These are phyloP conservation scores for Dysmachus trigonus DNA, from an alignment of 2,888 invertebrate species.

Conservation along the genomic window DNA sequence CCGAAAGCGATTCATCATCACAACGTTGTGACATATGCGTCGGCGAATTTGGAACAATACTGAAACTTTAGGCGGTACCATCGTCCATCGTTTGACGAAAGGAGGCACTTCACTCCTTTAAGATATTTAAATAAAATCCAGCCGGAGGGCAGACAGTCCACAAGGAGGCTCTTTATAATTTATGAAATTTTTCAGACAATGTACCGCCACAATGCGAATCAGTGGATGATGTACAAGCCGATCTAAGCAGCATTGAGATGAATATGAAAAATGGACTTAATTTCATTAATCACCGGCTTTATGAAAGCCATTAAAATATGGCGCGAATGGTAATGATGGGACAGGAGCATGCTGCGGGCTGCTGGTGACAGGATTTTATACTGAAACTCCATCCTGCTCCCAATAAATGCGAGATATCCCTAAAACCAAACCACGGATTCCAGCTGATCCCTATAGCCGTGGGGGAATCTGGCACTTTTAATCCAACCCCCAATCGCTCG, in stretches of 20 bases:
- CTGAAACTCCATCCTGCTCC: neutral
- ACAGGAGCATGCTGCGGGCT: neutral
- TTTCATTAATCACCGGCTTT: conserved; percentile 20
- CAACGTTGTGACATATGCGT: conserved; percentile 16
- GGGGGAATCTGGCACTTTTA: neutral
- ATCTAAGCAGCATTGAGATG: neutral
- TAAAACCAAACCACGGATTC: neutral
- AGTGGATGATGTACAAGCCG: neutral
- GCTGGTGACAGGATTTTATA: neutral
- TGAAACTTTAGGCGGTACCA: neutral
- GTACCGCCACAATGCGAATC: neutral
- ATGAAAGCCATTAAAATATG: neutral
- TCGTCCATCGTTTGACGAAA: neutral
- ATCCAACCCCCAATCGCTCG: neutral
- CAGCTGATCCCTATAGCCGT: neutral
- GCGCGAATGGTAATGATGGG: neutral
- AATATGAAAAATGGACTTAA: conserved; percentile 5
- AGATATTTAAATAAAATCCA: conserved; percentile 8
- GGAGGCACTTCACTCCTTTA: neutral
- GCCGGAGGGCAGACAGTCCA: neutral
- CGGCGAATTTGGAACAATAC: neutral
- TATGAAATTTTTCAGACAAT: neutral
- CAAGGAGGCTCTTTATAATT: neutral
- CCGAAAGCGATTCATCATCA: conserved; percentile 8
- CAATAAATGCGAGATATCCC: neutral